Evolutionary conservation across 2,113 vertebrate genomes (phyloP), one percentile per base, ranked within the genome.

Genomic region (Urocitellus parryii): DNA sequence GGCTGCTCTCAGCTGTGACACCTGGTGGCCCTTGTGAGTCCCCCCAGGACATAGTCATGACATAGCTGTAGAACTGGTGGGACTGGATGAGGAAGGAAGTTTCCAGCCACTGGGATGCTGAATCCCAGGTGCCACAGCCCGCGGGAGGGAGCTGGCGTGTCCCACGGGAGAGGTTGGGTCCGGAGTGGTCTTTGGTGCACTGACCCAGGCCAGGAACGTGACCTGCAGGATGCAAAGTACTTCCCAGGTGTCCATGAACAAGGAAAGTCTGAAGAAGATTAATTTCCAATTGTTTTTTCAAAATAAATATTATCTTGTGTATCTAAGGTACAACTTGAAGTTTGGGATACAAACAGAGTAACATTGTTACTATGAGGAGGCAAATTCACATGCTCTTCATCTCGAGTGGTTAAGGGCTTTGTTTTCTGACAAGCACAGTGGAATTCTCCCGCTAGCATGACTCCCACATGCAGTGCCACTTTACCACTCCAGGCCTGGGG

Each of bases 71-170:
- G 61, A 25, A 10, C 61, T 8, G 29, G 22, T 42, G 27, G 11
- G 18, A 4, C 51, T 16, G 67, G 27, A 24, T 6, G 67, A 13
- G 56, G 14, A 70, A 34, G 51, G 74, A 48, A 48, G 74, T 14
- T 24, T 42, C 3, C 12, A 29, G 73, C 24, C 73, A 27, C 11
- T 39, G n/a, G 39, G 5, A 48, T 0, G 14, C 25, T 73, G 16
- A 20, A 58, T 20, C 56, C 56, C 56, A 8, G 56, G 56, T 6
- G 17, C 56, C 56, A 6, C 61, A 63, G 61, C 22, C 61, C 16
- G 1, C 1, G 7, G 0, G 34, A 63, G 45, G n/a, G 0, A 1
- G n/a, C 5, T 13, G 29, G 10, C 8, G 6, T 18, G 24, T 68
- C 34, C 37, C 37, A 53, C 0, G 5, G 24, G 12, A 10, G 37